Evolutionary conservation across 2,888 invertebrate species (phyloP).

Genomic region (Pinctada fucata): DNA sequence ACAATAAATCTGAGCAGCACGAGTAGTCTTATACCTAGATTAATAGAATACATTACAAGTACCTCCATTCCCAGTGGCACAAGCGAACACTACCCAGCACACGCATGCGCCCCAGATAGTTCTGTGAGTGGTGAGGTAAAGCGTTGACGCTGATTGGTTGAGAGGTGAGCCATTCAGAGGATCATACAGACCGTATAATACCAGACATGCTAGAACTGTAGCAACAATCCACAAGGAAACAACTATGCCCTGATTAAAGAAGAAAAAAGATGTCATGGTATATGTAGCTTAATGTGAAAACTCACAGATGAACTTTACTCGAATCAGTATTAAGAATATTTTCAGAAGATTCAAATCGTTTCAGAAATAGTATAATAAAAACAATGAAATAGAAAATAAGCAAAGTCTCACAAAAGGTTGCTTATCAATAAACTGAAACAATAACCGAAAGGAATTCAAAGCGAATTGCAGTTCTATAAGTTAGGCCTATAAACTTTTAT

Average conservation of each 20-base stretch:
- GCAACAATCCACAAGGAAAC: constrained; percentile 69
- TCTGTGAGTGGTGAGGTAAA: constrained; percentile 77
- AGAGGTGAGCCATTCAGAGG: constrained; percentile 61
- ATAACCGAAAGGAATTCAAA: too few relatives aligned
- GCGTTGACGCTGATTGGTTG: constrained; percentile 59
- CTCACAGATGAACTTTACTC: too few relatives aligned
- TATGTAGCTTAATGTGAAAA: too few relatives aligned
- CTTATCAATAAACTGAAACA: too few relatives aligned
- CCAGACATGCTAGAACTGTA: constrained; percentile 57
- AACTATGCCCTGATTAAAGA: constrained; percentile 19
- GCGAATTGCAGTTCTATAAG: too few relatives aligned
- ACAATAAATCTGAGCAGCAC: too few relatives aligned
- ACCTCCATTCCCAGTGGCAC: constrained; percentile 79
- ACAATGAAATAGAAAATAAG: not conserved
- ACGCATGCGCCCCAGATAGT: constrained; percentile 79
- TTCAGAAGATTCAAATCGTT: too few relatives aligned
- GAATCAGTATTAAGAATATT: too few relatives aligned
- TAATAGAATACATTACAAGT: constrained; percentile 13
- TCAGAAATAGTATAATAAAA: constrained; percentile 43
- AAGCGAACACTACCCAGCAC: constrained; percentile 80
- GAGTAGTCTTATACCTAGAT: too few relatives aligned
- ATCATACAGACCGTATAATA: constrained; percentile 73
- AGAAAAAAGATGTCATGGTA: too few relatives aligned
- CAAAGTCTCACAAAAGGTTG: too few relatives aligned
- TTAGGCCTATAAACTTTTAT: too few relatives aligned